Percentiles rank a stretch among this genome's conserved stretches.
Conservation (phyloP, 92 coral and sea anemone genomes). For the Paramuricea clavata region DNA sequence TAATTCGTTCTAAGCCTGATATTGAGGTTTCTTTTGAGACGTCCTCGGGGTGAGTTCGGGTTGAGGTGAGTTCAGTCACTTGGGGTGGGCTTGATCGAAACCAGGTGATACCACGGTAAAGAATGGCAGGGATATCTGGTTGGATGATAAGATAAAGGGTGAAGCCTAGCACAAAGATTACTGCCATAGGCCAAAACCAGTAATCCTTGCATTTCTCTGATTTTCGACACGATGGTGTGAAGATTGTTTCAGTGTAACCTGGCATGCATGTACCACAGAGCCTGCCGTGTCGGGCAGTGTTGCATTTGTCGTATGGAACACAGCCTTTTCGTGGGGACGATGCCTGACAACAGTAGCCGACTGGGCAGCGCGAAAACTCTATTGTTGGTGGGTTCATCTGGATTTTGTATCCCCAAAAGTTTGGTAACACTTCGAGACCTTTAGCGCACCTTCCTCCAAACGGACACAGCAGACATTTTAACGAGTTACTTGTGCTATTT, state of each 20-base stretch:
- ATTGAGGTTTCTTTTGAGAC: neutral
- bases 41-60: neutral
- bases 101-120: slow-evolving; percentile 27
- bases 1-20: slow-evolving; percentile 2
- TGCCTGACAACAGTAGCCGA: slow-evolving; percentile 51
- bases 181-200: slow-evolving; percentile 65
- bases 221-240: slow-evolving; percentile 48
- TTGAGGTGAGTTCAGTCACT: neutral
- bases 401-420: slow-evolving; percentile 55
- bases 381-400: slow-evolving; percentile 3
- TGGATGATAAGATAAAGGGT: slow-evolving; percentile 43
- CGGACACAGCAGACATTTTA: slow-evolving; percentile 42
- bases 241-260: slow-evolving; percentile 49
- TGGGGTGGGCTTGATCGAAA: neutral
- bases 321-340: neutral
- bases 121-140: neutral
- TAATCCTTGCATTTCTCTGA: slow-evolving; percentile 46
- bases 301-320: slow-evolving; percentile 43
- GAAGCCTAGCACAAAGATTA: slow-evolving; percentile 39
- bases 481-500: neutral
- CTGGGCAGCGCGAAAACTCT: slow-evolving; percentile 48
- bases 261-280: slow-evolving; percentile 56
- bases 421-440: slow-evolving; percentile 42
- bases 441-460: slow-evolving; percentile 55
- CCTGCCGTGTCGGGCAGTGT: slow-evolving; percentile 43